A percentile compares a stretch with the other conserved stretches of the same genome.
Conservation (phyloP, 2,888 invertebrate genomes). For the Nemotelus pantherinus region DNA sequence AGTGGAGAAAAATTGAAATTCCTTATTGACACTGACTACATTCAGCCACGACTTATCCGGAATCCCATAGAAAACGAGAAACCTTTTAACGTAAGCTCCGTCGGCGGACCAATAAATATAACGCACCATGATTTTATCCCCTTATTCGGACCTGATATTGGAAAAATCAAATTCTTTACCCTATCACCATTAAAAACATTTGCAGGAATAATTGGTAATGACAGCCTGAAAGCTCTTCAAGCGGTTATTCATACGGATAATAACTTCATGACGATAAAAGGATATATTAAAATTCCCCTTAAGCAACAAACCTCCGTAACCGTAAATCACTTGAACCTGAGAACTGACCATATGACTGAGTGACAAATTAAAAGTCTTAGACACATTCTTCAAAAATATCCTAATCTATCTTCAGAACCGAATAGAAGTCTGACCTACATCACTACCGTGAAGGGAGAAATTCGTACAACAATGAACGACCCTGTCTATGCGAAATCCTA, state of each 20-base stretch:
- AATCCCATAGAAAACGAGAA: constrained; percentile 7
- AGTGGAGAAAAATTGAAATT: constrained; percentile 18
- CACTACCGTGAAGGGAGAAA: constrained; percentile 21
- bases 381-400: constrained; percentile 21
- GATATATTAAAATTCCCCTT: constrained; percentile 6
- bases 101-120: constrained; percentile 3
- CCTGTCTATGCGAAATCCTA: constrained; percentile 30
- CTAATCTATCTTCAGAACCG: constrained; percentile 5
- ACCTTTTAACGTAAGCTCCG: background rate
- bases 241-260: constrained; percentile 37
- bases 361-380: background rate
- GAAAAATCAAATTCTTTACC: constrained; percentile 40
- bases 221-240: constrained; percentile 24
- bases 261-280: constrained; percentile 24
- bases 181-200: constrained; percentile 21
- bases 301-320: constrained; percentile 40
- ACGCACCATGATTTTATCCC: background rate
- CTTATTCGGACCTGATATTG: background rate
- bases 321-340: constrained; percentile 29
- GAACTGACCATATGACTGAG: constrained; percentile 20
- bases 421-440: constrained; percentile 15
- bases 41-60: background rate
- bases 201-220: constrained; percentile 43
- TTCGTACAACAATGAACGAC: background rate
- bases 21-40: constrained; percentile 21